phyloP scores from a whole-genome alignment of 2,797 vertebrate genomes.

The Pseudochromis fuscus region DNA sequence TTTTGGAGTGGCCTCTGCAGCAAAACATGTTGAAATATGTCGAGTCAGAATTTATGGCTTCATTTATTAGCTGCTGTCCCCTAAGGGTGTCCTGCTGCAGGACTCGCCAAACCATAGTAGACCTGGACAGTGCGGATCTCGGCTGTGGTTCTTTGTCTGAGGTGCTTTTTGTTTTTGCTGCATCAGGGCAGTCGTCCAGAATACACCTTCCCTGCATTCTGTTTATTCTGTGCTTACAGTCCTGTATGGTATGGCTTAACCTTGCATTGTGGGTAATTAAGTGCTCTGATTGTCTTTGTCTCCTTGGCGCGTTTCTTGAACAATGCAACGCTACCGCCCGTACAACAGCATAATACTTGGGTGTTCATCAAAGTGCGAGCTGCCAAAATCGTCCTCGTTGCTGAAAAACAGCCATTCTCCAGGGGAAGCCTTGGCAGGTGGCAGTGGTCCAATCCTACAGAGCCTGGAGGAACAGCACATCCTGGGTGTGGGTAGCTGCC shows the following conservation, averaged over 20 bases:
- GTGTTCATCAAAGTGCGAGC: slow-evolving; percentile 60
- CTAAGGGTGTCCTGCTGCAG: not conserved
- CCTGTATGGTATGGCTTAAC: slow-evolving; percentile 56
- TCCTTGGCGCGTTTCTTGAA: slow-evolving; percentile 55
- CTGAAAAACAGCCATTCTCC: slow-evolving; percentile 68
- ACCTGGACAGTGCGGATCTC: slow-evolving; percentile 13
- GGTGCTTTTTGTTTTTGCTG: slow-evolving; percentile 54
- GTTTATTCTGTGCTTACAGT: slow-evolving; percentile 49
- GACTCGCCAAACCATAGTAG: slow-evolving; percentile 26
- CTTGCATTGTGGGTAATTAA: slow-evolving; percentile 70
- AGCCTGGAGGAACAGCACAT: slow-evolving; percentile 73
- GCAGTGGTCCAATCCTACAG: slow-evolving; percentile 67
- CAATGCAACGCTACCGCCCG: slow-evolving; percentile 42
- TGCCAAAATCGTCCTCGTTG: slow-evolving; percentile 69
- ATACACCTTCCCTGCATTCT: slow-evolving; percentile 25
- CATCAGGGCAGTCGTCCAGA: slow-evolving; percentile 47
- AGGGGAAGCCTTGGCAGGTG: slow-evolving; percentile 69
- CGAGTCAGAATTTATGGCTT: slow-evolving; percentile 32
- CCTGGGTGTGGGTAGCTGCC: slow-evolving; percentile 64
- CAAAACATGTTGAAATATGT: slow-evolving; percentile 34
- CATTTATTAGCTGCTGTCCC: slow-evolving; percentile 33
- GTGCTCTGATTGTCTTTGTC: slow-evolving; percentile 70
- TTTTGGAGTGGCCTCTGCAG: slow-evolving; percentile 13
- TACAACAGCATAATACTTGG: slow-evolving; percentile 66
- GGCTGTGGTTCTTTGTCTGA: slow-evolving; percentile 22